Evolutionary conservation across 2,888 invertebrate species (phyloP), one percentile per base, ranked within the genome.

Genomic region (Eumacrocentrus americanus): DNA sequence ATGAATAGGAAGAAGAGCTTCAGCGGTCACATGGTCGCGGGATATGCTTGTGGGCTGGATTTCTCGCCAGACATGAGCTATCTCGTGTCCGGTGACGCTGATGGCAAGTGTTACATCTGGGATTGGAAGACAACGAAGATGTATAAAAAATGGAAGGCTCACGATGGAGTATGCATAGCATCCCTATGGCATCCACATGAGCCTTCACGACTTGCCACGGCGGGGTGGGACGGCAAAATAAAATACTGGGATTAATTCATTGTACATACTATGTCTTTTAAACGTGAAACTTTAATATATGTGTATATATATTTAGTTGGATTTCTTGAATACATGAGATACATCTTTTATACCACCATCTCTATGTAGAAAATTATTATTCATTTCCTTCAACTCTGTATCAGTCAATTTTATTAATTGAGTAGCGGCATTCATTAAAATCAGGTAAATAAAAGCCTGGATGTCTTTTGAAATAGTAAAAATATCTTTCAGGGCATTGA

Each of bases 31-130:
- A 99, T 99, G 97, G 98, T 98, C 0, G 98, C 99, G 6, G 99
- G 99, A 0, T 99, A 98, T 82, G 98, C 99, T 0, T 99, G 99
- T 79, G 89, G 92, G 1, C 84, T 97, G 5, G 99, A 99, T 82
- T 99, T 95, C 82, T 97, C 98, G 1, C 98, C 99, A 0, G 98
- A 99, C 78, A 98, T 99, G 97, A 96, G 97, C 74, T 98, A 98
- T 80, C 84, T 99, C 38, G 91, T 96, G 54, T 98, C 97, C 0
- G 99, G 99, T 1, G 99, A 99, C 82, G 98, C 98, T 0, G 99
- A 99, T 83, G 99, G 99, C 7, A 98, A 98, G 82, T 91, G 96
- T 73, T 98, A 95, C 81, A 89, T 99, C 44, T 99, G 99, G 99
- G 98, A 99, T 79, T 99, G 98, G 98, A 98, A 98, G 81, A 96